phyloP scores from a whole-genome alignment of 2,797 vertebrate species.

The Pseudochirops cupreus region DNA sequence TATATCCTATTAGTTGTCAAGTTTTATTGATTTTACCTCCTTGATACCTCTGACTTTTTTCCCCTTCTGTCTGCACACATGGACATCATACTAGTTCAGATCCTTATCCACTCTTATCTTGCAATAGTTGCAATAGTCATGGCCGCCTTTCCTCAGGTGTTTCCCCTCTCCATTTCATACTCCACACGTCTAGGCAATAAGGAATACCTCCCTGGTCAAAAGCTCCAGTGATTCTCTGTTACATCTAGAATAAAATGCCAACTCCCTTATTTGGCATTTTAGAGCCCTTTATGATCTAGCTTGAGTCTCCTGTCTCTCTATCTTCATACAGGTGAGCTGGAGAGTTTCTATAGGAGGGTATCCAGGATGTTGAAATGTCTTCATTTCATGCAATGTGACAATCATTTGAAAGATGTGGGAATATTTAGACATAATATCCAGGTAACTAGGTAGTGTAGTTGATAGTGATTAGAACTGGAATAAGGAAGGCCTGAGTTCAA shows the following conservation, averaged over 20 bases:
- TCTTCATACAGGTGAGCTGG: not conserved
- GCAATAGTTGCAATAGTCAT: not conserved
- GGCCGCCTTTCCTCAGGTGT: not conserved
- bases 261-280: not conserved
- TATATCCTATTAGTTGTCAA: not conserved
- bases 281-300: not conserved
- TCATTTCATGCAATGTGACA: not conserved
- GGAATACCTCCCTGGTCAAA: not conserved
- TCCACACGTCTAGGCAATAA: not conserved
- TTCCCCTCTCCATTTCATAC: not conserved
- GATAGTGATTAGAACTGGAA: too few relatives aligned
- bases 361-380: not conserved
- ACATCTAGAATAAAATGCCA: not conserved
- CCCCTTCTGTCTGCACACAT: not conserved
- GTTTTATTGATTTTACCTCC: not conserved
- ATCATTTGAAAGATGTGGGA: too few relatives aligned
- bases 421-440: too few relatives aligned
- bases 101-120: not conserved
- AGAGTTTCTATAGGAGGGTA: not conserved
- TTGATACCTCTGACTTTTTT: not conserved
- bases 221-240: not conserved
- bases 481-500: too few relatives aligned
- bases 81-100: not conserved
- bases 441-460: too few relatives aligned
- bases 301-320: not conserved